Evolutionary conservation across 2,888 invertebrate genomes (phyloP).

Genomic region (Andrena flavipes): DNA sequence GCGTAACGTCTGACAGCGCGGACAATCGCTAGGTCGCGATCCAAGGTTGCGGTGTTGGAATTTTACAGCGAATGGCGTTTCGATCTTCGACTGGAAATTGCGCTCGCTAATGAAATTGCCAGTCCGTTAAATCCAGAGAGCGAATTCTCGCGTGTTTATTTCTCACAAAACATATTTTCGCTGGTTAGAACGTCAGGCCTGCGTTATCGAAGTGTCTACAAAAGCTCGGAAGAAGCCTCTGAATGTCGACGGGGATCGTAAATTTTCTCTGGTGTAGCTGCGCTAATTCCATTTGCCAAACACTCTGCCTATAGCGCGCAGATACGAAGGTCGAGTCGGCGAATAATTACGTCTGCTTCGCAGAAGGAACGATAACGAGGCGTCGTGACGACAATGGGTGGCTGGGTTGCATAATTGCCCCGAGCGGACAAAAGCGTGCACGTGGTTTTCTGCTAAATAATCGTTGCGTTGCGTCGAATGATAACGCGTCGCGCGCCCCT

Average conservation of each 20-base stretch:
- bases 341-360: slow-evolving; percentile 29
- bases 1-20: slow-evolving; percentile 48
- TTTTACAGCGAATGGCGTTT: slow-evolving; percentile 33
- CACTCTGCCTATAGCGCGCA: background rate
- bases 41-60: slow-evolving; percentile 30
- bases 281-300: slow-evolving; percentile 25
- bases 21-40: slow-evolving; percentile 30
- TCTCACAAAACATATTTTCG: background rate
- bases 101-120: background rate
- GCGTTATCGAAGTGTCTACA: background rate
- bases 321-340: background rate
- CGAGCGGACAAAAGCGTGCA: background rate
- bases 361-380: slow-evolving; percentile 27
- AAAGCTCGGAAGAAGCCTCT: too few species aligned
- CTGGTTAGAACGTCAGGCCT: too few species aligned
- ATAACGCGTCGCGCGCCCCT: background rate
- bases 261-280: background rate
- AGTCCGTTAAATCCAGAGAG: background rate
- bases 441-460: slow-evolving; percentile 5
- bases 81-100: background rate
- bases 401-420: slow-evolving; percentile 30
- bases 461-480: background rate
- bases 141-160: background rate
- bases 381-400: background rate
- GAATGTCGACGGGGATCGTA: background rate